Conservation (phyloP, 2,113 vertebrate genomes). For the Cairina moschata region DNA sequence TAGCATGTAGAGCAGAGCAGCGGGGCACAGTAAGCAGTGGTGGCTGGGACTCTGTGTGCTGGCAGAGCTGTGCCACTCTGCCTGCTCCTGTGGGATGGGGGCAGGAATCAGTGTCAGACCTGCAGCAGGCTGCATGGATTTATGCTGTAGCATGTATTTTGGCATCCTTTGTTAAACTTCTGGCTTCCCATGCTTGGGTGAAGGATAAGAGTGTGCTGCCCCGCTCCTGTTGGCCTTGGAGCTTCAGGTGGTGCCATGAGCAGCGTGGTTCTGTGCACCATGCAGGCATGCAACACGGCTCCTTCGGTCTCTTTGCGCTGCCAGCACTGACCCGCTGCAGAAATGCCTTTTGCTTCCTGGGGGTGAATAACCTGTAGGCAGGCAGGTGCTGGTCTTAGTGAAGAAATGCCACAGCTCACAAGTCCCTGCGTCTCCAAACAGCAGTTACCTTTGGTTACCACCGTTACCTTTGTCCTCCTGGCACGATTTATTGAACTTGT, state of each 20-base stretch:
- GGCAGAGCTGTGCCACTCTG: not conserved
- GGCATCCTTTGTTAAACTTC: no score
- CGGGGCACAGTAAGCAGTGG: not conserved
- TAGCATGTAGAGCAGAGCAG: not conserved
- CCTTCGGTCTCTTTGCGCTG: not conserved
- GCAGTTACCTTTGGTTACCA: not conserved
- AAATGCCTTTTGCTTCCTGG: not conserved
- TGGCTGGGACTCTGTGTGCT: no score
- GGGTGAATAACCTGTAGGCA: not conserved
- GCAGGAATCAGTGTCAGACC: no score
- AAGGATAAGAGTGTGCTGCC: not conserved
- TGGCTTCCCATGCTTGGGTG: rapidly evolving
- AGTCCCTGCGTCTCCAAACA: rapidly evolving
- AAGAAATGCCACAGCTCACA: not conserved
- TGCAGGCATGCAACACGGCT: not conserved
- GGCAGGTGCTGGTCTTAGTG: not conserved
- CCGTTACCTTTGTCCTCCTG: not conserved
- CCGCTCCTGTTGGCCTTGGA: rapidly evolving
- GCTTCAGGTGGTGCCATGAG: not conserved
- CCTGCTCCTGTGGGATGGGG: rapidly evolving
- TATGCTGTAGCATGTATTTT: not conserved
- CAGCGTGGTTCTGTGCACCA: not conserved
- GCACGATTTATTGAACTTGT: not conserved
- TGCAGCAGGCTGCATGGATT: rapidly evolving
- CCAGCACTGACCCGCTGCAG: not conserved